Base-by-base conservation (phyloP, 35 echinoderm and acorn worm species). In the Ptychodera flava region DNA sequence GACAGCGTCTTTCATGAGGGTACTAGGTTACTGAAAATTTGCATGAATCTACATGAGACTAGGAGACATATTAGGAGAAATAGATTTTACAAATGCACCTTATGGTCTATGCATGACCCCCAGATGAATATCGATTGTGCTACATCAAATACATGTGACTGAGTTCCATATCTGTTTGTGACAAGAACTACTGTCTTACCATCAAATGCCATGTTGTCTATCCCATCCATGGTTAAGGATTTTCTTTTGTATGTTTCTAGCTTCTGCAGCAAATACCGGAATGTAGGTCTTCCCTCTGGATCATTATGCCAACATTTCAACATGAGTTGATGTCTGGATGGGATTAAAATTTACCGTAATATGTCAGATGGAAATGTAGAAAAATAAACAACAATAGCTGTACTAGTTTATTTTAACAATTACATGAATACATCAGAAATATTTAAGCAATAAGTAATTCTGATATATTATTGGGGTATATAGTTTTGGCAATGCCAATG, bases 291-390 rank as follows among this genome's bases (percentile, higher is more conserved):
- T 6, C 36, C 84, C 36, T 88, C 84, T 1, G 88, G 79, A 28
- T 37, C 52, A 36, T 87, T 89, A 36, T 87, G 86, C 95, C 92
- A 94, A 85, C 92, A 97, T 82, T 92, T 91, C 1, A 84, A 82
- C 95, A 97, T 97, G 32, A 97, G 81, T 16, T 91, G 34, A 81
- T 97, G 89, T 81, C 95, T 97, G 80, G 16, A 89, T 78, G 27
- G 32, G 78, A 33, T 86, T 33, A 27, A 33, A 2, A 77, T 53
- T 33, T 1, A 32, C 1, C 75, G 38, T 31, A 36, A 34, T 86
- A 76, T 16, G 30, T 28, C 16, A 15, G 15, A 16, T 12, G 15
- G 16, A 16, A 16, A 33, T 10, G 16, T 35, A 16, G 15, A 36
- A 22, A 16, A 35, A 33, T 79, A 35, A 14, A 0, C 35, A 15